These are phyloP conservation scores for Xylocampa areola DNA, from an alignment of 2,888 invertebrate species.

Conservation along the genomic window DNA sequence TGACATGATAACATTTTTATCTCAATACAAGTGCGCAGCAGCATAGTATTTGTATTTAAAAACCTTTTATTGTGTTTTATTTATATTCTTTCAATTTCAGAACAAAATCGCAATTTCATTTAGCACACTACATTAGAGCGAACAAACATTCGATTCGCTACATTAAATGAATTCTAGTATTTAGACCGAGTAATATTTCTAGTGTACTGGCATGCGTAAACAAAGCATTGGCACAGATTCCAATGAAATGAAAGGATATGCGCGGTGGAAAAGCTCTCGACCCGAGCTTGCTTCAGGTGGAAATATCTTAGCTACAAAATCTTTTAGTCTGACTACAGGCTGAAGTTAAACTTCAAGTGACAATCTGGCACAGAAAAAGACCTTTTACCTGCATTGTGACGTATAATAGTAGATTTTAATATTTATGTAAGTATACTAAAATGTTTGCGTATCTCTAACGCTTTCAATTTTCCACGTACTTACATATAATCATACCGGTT, in stretches of 20 bases:
- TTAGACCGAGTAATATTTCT: constrained; percentile 51
- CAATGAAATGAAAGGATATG: constrained; percentile 86
- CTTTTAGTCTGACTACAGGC: constrained; percentile 61
- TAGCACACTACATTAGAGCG: constrained; percentile 20
- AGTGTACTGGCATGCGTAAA: constrained; percentile 65
- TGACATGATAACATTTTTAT: not conserved
- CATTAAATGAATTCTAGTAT: constrained; percentile 48
- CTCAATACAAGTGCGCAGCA: not conserved
- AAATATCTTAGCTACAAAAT: constrained; percentile 71
- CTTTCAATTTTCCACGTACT: too few relatives aligned
- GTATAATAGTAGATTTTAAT: not conserved
- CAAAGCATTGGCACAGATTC: constrained; percentile 76
- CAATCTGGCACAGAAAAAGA: constrained; percentile 40
- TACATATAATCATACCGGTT: too few relatives aligned
- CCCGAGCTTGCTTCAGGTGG: constrained; percentile 69
- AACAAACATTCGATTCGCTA: constrained; percentile 35
- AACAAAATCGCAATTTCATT: constrained; percentile 22
- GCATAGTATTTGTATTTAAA: not conserved
- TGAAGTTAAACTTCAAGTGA: constrained; percentile 48
- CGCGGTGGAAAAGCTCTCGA: constrained; percentile 77
- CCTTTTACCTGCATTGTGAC: constrained; percentile 2
- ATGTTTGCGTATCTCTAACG: too few relatives aligned
- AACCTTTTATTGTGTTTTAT: not conserved
- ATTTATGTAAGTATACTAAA: not conserved
- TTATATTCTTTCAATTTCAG: not conserved